These are phyloP conservation scores for Trachops cirrhosus DNA, from an alignment of 2,797 vertebrate species.

Conservation along the genomic window DNA sequence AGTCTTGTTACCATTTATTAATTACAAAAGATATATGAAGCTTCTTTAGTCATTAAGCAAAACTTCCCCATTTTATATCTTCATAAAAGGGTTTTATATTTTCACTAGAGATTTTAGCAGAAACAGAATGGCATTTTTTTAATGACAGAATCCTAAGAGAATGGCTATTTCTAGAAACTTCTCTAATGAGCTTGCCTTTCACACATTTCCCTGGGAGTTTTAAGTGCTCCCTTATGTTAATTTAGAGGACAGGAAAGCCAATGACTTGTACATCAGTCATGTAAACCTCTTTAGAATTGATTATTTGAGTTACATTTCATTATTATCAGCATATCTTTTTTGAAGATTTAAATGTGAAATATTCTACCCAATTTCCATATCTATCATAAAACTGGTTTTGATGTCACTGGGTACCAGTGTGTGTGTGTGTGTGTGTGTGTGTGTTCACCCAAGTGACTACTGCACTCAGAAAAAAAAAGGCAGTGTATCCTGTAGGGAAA, in stretches of 20 bases:
- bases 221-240: neutral
- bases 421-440: neutral
- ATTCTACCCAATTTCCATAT: neutral
- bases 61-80: neutral
- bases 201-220: neutral
- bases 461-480: neutral
- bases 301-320: neutral
- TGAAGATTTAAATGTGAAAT: neutral
- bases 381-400: neutral
- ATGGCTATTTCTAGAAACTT: neutral
- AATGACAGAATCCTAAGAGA: neutral
- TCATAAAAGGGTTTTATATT: neutral
- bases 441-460: neutral
- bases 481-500: neutral
- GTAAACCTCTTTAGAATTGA: neutral
- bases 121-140: neutral
- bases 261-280: neutral
- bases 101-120: neutral
- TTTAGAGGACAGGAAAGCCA: neutral
- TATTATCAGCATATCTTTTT: neutral
- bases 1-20: neutral
- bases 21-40: neutral
- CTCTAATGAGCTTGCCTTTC: neutral
- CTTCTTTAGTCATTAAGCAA: neutral
- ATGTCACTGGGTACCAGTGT: neutral